Conservation (phyloP, 2,113 vertebrate genomes). For the Noturus placidus region DNA sequence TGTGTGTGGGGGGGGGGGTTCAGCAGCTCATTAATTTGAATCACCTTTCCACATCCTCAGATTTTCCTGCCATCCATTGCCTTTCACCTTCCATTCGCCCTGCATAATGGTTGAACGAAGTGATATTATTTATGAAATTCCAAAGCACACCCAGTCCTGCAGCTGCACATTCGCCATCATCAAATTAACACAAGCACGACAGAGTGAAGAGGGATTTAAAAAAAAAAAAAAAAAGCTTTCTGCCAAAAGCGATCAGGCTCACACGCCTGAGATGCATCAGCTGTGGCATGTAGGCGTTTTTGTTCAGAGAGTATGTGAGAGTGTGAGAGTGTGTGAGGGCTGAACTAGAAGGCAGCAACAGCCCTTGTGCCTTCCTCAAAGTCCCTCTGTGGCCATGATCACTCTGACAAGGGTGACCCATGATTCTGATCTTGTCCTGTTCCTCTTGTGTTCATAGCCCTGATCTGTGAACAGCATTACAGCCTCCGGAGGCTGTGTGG, state of each 20-base stretch:
- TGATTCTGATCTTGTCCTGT: slow-evolving; percentile 54
- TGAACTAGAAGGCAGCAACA: slow-evolving; percentile 41
- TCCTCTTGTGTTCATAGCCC: slow-evolving; percentile 56
- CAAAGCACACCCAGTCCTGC: slow-evolving; percentile 58
- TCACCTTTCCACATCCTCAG: slow-evolving; percentile 59
- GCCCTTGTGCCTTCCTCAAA: slow-evolving; percentile 48
- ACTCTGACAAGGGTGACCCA: slow-evolving; percentile 67
- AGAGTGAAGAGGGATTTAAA: slow-evolving; percentile 59
- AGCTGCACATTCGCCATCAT: slow-evolving; percentile 67
- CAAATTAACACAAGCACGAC: slow-evolving; percentile 73
- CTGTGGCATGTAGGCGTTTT: slow-evolving; percentile 66
- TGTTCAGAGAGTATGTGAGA: slow-evolving; percentile 11
- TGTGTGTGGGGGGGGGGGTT: slow-evolving; percentile 12
- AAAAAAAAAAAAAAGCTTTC: slow-evolving; percentile 59
- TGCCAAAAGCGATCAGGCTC: slow-evolving; percentile 72
- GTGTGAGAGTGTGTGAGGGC: slow-evolving; percentile 21
- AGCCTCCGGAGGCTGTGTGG: slow-evolving; percentile 60
- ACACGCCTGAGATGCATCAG: slow-evolving; percentile 62
- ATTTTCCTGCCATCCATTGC: slow-evolving; percentile 60
- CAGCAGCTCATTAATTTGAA: slow-evolving; percentile 65
- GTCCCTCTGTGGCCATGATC: slow-evolving; percentile 54
- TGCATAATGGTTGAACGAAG: slow-evolving; percentile 61
- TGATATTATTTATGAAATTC: slow-evolving; percentile 72
- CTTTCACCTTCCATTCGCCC: slow-evolving; percentile 59
- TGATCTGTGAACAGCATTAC: slow-evolving; percentile 67